Evolutionary conservation across 2,888 invertebrate species (phyloP).

Genomic region (Dorcus hopei): DNA sequence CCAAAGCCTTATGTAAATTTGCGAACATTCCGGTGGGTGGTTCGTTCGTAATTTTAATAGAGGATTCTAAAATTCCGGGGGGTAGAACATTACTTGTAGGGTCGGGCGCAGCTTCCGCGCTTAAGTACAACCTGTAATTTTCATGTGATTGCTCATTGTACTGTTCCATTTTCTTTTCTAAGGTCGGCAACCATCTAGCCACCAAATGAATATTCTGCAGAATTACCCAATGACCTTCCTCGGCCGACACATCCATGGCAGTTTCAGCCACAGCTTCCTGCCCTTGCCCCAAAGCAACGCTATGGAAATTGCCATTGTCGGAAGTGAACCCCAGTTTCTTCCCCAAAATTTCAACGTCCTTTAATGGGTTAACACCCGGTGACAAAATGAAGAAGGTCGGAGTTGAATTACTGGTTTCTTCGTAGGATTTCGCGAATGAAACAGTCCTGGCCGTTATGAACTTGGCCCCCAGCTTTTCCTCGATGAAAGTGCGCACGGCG

Average conservation of each 20-base stretch:
- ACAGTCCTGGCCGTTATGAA: slow-evolving; percentile 76
- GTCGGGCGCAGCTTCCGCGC: slow-evolving; percentile 80
- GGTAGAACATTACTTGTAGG: slow-evolving; percentile 65
- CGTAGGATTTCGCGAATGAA: slow-evolving; percentile 80
- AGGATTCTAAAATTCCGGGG: slow-evolving; percentile 87
- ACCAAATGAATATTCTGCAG: slow-evolving; percentile 92
- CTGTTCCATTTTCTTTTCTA: slow-evolving; percentile 91
- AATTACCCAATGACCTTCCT: slow-evolving; percentile 87
- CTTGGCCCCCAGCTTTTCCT: slow-evolving; percentile 82
- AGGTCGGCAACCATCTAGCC: slow-evolving; percentile 77
- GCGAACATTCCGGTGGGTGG: slow-evolving; percentile 94
- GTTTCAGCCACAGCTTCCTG: slow-evolving; percentile 90
- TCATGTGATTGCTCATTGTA: slow-evolving; percentile 65
- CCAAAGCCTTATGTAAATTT: slow-evolving; percentile 88
- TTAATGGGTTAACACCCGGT: slow-evolving; percentile 90
- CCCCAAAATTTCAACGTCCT: slow-evolving; percentile 87
- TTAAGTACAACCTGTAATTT: slow-evolving; percentile 72
- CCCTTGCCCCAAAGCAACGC: slow-evolving; percentile 91
- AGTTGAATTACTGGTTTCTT: slow-evolving; percentile 79
- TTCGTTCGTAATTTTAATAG: slow-evolving; percentile 94
- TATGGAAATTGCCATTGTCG: slow-evolving; percentile 83
- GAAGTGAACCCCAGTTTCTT: slow-evolving; percentile 74
- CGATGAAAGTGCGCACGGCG: slow-evolving; percentile 82
- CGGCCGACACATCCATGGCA: slow-evolving; percentile 75
- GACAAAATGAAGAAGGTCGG: slow-evolving; percentile 93